Evolutionary conservation across 2,113 vertebrate genomes (phyloP).

Genomic region (Onychorhynchus coronatus): DNA sequence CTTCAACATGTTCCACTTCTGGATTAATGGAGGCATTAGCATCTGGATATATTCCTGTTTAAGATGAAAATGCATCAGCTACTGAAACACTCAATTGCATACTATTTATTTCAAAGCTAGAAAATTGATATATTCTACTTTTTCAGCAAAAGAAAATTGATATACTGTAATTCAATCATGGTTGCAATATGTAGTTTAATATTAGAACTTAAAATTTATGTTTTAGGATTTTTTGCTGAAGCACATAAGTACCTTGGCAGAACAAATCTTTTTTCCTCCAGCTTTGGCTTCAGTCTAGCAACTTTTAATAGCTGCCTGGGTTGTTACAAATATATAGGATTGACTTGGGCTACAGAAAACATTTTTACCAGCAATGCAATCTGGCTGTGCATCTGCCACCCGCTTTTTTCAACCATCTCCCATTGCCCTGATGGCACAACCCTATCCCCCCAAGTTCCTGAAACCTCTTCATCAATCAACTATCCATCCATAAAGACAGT

Average conservation of each 20-base stretch:
- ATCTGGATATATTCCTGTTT: conserved; percentile 95
- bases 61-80: conserved; percentile 31
- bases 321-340: not conserved
- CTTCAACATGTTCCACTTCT: conserved; percentile 96
- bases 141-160: not conserved
- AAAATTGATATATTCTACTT: not conserved
- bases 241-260: not conserved
- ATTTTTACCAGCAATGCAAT: not conserved
- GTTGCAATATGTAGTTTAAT: not conserved
- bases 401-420: not conserved
- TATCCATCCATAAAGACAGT: not conserved
- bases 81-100: not conserved
- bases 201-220: not conserved
- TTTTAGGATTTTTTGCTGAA: not conserved
- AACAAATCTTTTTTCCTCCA: not conserved
- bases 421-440: not conserved
- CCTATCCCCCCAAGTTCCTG: not conserved
- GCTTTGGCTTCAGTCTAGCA: not conserved
- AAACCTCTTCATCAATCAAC: not conserved
- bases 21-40: conserved; percentile 95
- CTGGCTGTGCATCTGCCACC: not conserved
- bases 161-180: not conserved
- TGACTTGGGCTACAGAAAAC: not conserved
- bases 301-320: not conserved
- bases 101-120: not conserved